Percentiles rank a stretch among this genome's conserved stretches.
Conservation (phyloP, 2,113 vertebrate genomes). For the Cariama cristata region DNA sequence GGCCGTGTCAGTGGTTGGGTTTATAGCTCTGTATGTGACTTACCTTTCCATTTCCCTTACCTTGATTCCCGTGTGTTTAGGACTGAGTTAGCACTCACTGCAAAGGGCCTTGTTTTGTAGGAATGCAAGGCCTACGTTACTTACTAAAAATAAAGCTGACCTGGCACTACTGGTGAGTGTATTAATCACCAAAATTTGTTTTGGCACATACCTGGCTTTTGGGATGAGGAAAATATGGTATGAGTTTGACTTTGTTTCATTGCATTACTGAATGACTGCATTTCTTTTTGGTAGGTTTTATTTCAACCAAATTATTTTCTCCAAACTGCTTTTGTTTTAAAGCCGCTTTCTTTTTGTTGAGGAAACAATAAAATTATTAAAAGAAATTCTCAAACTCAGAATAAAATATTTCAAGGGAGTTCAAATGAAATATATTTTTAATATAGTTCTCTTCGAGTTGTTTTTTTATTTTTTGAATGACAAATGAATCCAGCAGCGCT, state of each 20-base stretch:
- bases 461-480: neutral
- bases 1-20: neutral
- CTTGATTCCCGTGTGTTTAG: neutral
- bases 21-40: neutral
- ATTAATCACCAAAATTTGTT: constrained; percentile 39
- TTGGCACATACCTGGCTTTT: neutral
- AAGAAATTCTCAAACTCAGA: neutral
- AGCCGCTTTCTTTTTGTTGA: neutral
- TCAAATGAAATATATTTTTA: neutral
- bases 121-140: neutral
- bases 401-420: neutral
- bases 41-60: neutral
- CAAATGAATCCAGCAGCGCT: neutral
- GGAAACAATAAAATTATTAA: neutral
- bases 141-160: constrained; percentile 3
- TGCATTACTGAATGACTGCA: neutral
- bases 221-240: neutral
- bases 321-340: neutral
- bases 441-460: neutral
- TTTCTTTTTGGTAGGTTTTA: neutral
- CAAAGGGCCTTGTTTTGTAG: neutral
- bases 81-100: neutral
- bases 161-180: neutral
- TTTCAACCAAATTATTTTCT: neutral
- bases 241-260: neutral